phyloP scores from a whole-genome alignment of 2,113 vertebrate genomes.

The Phaethon lepturus region DNA sequence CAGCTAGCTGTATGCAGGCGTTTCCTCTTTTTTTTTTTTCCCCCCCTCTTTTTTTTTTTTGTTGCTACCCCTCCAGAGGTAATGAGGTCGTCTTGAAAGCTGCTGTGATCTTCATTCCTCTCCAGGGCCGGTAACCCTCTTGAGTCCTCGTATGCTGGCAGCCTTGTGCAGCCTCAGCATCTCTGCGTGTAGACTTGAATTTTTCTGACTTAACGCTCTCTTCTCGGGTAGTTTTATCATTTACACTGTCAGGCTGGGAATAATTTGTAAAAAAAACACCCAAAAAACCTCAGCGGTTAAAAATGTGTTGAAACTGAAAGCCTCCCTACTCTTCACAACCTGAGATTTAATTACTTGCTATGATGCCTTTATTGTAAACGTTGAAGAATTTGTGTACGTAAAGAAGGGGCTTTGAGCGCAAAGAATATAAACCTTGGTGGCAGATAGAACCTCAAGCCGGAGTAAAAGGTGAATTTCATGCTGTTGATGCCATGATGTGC shows the following conservation, averaged over 20 bases:
- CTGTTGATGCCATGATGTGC: background rate
- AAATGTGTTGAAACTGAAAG: background rate
- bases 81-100: background rate
- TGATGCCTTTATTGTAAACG: fast-evolving
- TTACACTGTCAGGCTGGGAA: background rate
- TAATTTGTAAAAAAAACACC: background rate
- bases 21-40: background rate
- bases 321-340: background rate
- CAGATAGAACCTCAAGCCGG: background rate
- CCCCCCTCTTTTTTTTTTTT: no score
- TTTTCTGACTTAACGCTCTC: background rate
- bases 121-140: background rate
- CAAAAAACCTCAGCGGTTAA: background rate
- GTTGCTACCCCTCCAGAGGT: background rate
- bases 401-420: background rate
- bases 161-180: background rate
- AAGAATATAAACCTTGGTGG: background rate
- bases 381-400: background rate
- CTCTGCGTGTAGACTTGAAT: background rate
- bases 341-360: background rate
- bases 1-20: background rate
- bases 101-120: background rate
- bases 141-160: fast-evolving
- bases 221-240: background rate
- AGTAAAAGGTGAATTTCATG: background rate